Base-by-base conservation (phyloP, 2,888 invertebrate species). In the Osmoderma eremita region DNA sequence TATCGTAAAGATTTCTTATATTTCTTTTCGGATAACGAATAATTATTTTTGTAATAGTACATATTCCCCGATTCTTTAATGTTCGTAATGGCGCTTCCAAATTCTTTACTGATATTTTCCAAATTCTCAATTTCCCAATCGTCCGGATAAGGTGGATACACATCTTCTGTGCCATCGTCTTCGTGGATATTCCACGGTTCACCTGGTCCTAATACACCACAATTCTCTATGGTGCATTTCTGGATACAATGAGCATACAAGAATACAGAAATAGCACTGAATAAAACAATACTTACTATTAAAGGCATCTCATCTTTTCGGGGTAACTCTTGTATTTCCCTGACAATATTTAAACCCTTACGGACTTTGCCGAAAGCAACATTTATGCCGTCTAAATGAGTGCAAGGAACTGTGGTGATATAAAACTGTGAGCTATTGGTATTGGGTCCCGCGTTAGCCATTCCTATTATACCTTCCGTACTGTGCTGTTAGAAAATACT, bases 391-490 rank as follows among this genome's bases (percentile, higher is more conserved):
- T 95, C 91, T 50, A 95, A 83, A 78, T 95, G 94, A 0, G 87
- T 83, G 75, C 93, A 92, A 1, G 88, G 87, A 1, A 88, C 89
- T 0, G 90, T 88, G 0, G 93, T 92, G 67, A 98, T 92, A 78
- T 97, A 94, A 84, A 98, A 98, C 83, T 98, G 98, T 0, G 97
- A 97, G 71, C 92, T 93, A 80, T 97, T 98, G 6, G 94, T 92
- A 80, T 98, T 86, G 12, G 88, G 88, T 61, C 90, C 96, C 80
- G 85, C 90, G 83, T 91, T 98, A 75, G 91, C 90, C 91, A 92
- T 92, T 75, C 92, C 92, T 0, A 94, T 83, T 0, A 88, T 85
- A 1, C 93, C 93, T 53, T 84, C 85, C 0, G 84, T 81, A 41
- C 88, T 86, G 85, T 93, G 85, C 76, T 81, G 74, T 48, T 76